Evolutionary conservation across 2,888 invertebrate species (phyloP), one percentile per base, ranked within the genome.

Genomic region (Ceriagrion tenellum): DNA sequence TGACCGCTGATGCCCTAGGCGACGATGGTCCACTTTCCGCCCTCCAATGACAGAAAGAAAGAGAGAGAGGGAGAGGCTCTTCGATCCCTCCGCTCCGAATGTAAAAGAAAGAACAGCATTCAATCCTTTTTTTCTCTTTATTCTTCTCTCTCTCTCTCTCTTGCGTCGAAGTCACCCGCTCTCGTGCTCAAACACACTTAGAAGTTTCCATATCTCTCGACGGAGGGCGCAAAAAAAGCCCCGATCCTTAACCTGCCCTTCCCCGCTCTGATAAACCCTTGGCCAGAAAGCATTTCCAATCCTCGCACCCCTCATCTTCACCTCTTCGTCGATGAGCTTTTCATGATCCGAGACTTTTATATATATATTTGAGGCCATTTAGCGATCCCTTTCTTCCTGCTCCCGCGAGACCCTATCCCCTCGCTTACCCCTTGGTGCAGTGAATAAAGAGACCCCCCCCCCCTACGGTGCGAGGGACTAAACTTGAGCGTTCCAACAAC

Each of bases 301-400:
- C 10, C 30, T 8, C 47, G 8, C 47, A 8, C 47, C 47, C 47
- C 47, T 47, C 56, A 30, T 90, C 35, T 55, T 55, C 63, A 35
- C 40, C 91, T 63, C 35, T 40, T 91, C 35, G 63, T 91, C 55
- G 63, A 90, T 90, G 90, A 56, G 56, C 90, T 90, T 63, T 59
- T 59, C 59, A 91, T 91, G 63, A 91, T 59, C 91, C 23, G 63
- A 91, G 59, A 63, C 63, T 12, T 63, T 63, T n/a, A n/a, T n/a
- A n/a, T n/a, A n/a, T 47, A 47, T 47, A 47, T 26, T 69, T 69
- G 63, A 91, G 91, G 59, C 40, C 63, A 91, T 91, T 91, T 91
- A 91, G 12, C 20, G 63, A 40, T 47, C 47, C 47, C 8, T 47
- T 91, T 91, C 56, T 63, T 91, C 63, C 63, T 20, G 23, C 59